phyloP scores from a whole-genome alignment of 2,888 invertebrate genomes.

The Cosmorhoe ocellata region DNA sequence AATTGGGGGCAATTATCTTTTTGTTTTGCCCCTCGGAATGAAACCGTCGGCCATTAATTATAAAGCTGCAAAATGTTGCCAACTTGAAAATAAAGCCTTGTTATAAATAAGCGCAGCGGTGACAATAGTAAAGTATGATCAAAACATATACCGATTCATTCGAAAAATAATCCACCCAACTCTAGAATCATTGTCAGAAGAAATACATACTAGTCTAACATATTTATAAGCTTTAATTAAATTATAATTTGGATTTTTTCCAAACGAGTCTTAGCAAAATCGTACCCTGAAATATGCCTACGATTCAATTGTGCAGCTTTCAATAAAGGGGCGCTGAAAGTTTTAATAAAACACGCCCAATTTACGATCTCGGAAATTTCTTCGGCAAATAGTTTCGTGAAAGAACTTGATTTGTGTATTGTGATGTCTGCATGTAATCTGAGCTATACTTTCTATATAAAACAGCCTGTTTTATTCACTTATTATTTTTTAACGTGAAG shows the following conservation, averaged over 20 bases:
- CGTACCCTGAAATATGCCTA: constrained; percentile 22
- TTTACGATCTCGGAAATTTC: constrained; percentile 42
- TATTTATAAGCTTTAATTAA: no score
- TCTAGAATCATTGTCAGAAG: no score
- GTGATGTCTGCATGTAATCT: constrained; percentile 8
- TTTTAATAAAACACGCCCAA: constrained; percentile 45
- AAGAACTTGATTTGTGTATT: constrained; percentile 8
- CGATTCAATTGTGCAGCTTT: constrained; percentile 53
- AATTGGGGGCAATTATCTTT: constrained; percentile 78
- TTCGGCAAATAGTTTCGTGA: constrained; percentile 30
- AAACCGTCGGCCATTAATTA: constrained; percentile 70
- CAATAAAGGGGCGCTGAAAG: constrained; percentile 41
- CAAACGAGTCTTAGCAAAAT: background rate
- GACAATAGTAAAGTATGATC: background rate
- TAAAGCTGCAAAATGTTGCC: constrained; percentile 52
- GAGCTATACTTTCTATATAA: background rate
- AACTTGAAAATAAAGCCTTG: constrained; percentile 44
- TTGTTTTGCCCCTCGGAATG: constrained; percentile 65
- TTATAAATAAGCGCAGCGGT: constrained; percentile 2
- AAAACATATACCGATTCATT: no score
- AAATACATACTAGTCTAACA: no score
- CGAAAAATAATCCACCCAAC: no score
- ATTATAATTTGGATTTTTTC: no score
- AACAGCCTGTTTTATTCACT: no score
- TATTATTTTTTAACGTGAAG: background rate